These are phyloP conservation scores for Netelia inedita DNA, from an alignment of 2,888 invertebrate species.

Conservation along the genomic window DNA sequence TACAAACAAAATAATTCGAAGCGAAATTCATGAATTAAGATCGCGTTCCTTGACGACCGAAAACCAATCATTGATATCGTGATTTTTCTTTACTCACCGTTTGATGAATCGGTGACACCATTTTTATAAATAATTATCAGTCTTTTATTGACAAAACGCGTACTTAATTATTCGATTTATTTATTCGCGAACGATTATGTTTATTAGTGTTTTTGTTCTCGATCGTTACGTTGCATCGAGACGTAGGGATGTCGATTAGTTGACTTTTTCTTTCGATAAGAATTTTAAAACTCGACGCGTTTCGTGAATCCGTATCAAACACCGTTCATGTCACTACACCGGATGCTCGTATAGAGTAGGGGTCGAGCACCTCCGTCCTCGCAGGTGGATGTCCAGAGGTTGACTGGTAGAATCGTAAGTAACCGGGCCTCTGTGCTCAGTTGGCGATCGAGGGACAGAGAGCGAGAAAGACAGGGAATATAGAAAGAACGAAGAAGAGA, in stretches of 20 bases:
- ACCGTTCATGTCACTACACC: slow-evolving; percentile 83
- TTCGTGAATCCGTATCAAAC: slow-evolving; percentile 66
- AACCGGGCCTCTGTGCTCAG: slow-evolving; percentile 78
- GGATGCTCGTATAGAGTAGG: slow-evolving; percentile 76
- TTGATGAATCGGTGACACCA: slow-evolving; percentile 51
- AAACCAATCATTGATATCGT: neutral
- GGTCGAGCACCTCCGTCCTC: slow-evolving; percentile 84
- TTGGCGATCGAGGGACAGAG: slow-evolving; percentile 68
- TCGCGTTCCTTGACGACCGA: neutral
- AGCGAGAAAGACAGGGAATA: slow-evolving; percentile 72
- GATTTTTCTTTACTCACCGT: slow-evolving; percentile 52
- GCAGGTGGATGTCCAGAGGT: slow-evolving; percentile 85
- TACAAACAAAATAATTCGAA: neutral
- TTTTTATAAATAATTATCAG: slow-evolving; percentile 33
- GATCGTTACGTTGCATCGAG: slow-evolving; percentile 19
- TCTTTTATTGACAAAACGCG: neutral
- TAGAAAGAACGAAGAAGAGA: slow-evolving; percentile 68
- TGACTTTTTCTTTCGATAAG: slow-evolving; percentile 7
- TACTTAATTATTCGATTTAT: neutral
- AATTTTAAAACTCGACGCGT: neutral
- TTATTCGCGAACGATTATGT: slow-evolving; percentile 28
- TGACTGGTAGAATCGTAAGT: slow-evolving; percentile 84
- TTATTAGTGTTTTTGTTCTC: slow-evolving; percentile 25
- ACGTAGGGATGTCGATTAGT: neutral
- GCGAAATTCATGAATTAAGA: neutral